These are phyloP conservation scores for Petrophora chlorosata DNA, from an alignment of 2,888 invertebrate genomes.

Conservation along the genomic window DNA sequence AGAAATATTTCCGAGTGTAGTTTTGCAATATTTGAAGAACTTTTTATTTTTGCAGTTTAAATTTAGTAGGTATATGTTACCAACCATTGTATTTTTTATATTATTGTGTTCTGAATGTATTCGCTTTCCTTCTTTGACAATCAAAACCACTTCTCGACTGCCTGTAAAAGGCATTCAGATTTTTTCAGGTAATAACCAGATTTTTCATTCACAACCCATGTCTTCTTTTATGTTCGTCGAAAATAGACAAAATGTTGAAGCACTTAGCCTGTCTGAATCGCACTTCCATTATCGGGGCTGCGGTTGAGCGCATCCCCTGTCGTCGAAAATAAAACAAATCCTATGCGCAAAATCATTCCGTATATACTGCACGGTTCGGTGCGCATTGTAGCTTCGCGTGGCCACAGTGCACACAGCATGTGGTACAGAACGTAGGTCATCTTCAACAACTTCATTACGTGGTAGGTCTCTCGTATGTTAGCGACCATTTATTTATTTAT, in stretches of 20 bases:
- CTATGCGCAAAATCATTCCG: slow-evolving; percentile 59
- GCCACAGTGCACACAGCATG: too few species aligned
- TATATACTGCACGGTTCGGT: slow-evolving; percentile 47
- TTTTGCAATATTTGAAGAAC: too few species aligned
- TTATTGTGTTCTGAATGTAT: too few species aligned
- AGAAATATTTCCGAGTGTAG: too few species aligned
- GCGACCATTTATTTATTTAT: too few species aligned
- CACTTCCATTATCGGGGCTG: slow-evolving; percentile 56
- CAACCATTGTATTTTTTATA: too few species aligned
- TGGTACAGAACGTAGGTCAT: too few species aligned
- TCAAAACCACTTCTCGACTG: background rate
- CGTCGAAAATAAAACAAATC: slow-evolving; percentile 61
- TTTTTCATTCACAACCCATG: slow-evolving; percentile 15
- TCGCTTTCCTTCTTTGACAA: background rate
- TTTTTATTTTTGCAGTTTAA: too few species aligned
- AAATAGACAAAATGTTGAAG: slow-evolving; percentile 32
- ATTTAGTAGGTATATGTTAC: too few species aligned
- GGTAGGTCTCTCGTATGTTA: too few species aligned
- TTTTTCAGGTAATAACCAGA: slow-evolving; percentile 23
- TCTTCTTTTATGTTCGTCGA: slow-evolving; percentile 24
- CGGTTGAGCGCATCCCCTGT: slow-evolving; percentile 54
- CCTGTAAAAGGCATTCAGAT: background rate
- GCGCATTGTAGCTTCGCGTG: slow-evolving; percentile 12
- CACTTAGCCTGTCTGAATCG: slow-evolving; percentile 43
- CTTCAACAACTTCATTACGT: too few species aligned